Conservation (phyloP, 2,888 invertebrate genomes). For the Gryllus longicercus region DNA sequence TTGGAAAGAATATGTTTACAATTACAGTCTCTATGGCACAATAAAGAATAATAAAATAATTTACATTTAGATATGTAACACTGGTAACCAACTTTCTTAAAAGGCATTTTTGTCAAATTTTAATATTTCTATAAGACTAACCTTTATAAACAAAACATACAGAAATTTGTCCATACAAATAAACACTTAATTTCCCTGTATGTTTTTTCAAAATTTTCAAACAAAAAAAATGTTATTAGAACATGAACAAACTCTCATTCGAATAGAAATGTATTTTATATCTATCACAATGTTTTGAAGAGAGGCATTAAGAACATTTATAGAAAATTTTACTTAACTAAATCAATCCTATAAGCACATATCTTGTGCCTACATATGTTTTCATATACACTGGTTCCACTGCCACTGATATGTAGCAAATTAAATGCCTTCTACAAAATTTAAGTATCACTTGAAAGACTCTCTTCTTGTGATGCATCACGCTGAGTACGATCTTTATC, state of each 20-base stretch:
- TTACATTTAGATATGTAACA: constrained; percentile 9
- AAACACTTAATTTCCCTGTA: background rate
- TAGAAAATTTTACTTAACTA: background rate
- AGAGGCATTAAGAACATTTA: background rate
- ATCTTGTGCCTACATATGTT: background rate
- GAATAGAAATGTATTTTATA: constrained; percentile 11
- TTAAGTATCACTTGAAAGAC: background rate
- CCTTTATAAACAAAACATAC: constrained; percentile 18
- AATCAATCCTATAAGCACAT: no score
- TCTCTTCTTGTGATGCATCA: background rate
- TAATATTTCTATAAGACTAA: background rate
- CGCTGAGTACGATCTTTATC: background rate
- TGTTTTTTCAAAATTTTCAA: background rate
- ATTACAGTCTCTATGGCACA: constrained; percentile 1
- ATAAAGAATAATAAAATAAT: background rate
- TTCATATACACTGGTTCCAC: no score
- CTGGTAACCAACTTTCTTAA: background rate
- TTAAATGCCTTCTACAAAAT: no score
- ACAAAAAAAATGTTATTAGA: constrained; percentile 11
- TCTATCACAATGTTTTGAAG: background rate
- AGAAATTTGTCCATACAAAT: constrained; percentile 19
- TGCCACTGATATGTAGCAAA: no score
- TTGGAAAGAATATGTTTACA: no score
- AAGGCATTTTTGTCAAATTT: background rate
- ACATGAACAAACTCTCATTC: constrained; percentile 19